These are phyloP conservation scores for Theodoxus fluviatilis DNA, from an alignment of 2,888 invertebrate species.

Conservation along the genomic window DNA sequence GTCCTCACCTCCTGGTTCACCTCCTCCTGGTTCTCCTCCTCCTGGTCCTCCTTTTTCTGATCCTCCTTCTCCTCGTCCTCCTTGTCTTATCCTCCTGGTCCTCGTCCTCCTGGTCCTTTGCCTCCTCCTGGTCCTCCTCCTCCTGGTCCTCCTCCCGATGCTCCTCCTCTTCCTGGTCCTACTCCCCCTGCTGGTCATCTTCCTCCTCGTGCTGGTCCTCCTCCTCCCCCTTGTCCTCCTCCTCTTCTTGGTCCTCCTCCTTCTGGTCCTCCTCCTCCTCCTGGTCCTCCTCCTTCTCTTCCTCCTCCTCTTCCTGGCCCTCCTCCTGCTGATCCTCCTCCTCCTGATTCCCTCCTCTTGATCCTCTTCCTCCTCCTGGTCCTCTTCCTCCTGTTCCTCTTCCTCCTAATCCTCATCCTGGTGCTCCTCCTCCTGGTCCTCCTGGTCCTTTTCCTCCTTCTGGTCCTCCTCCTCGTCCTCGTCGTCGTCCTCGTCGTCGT, in stretches of 20 bases:
- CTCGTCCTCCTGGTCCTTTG: conserved; percentile 6
- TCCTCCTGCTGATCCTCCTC: neutral
- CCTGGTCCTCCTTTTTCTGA: neutral
- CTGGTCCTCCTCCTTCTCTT: neutral
- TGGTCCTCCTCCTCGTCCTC: conserved; percentile 9
- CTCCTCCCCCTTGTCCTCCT: too few relatives aligned
- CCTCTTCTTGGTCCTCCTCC: neutral
- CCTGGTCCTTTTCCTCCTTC: conserved; percentile 19
- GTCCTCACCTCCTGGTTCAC: neutral
- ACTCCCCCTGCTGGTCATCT: neutral
- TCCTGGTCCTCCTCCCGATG: conserved; percentile 7
- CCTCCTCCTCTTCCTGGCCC: neutral
- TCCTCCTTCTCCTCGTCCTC: neutral
- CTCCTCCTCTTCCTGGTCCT: neutral
- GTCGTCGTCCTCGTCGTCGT: conserved; percentile 8
- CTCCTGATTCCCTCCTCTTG: neutral
- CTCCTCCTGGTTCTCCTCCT: neutral
- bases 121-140: conserved; percentile 13
- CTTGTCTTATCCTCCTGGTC: neutral
- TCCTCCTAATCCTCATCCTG: neutral
- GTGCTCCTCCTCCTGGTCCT: neutral
- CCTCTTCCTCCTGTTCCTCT: neutral
- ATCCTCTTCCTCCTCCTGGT: conserved; percentile 3
- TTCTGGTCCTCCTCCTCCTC: neutral
- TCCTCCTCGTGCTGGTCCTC: too few relatives aligned